Percentiles rank a stretch among this genome's conserved stretches.
phyloP scores from a whole-genome alignment of 2,113 vertebrate genomes.

The Boulengeromyrus knoepffleri region DNA sequence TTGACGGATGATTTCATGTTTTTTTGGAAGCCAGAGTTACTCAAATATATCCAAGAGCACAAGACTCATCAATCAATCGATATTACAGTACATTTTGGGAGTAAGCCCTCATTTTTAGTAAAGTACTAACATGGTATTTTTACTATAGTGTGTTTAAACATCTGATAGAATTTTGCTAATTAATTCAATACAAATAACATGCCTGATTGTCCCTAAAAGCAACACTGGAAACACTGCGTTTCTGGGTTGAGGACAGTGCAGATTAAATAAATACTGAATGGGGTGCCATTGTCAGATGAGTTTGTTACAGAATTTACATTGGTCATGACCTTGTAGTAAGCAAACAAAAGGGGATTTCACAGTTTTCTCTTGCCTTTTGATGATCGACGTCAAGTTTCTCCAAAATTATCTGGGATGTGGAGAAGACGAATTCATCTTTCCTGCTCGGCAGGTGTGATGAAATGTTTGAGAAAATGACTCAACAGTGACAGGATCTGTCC shows the following conservation, averaged over 20 bases:
- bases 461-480: background rate
- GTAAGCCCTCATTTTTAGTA: background rate
- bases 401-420: background rate
- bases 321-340: background rate
- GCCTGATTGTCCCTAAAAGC: background rate
- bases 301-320: background rate
- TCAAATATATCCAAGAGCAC: background rate
- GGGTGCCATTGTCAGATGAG: background rate
- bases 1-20: background rate
- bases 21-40: background rate
- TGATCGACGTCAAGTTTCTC: background rate
- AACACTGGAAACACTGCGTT: background rate
- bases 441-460: background rate
- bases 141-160: background rate
- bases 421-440: background rate
- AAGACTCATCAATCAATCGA: background rate
- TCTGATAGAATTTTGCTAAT: background rate
- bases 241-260: background rate
- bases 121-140: background rate
- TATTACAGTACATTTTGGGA: background rate
- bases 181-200: background rate
- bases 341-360: background rate
- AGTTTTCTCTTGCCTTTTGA: background rate
- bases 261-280: background rate
- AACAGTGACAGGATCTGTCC: background rate